Evolutionary conservation across 2,888 invertebrate genomes (phyloP), one percentile per base, ranked within the genome.

Genomic region (Fragum fragum): DNA sequence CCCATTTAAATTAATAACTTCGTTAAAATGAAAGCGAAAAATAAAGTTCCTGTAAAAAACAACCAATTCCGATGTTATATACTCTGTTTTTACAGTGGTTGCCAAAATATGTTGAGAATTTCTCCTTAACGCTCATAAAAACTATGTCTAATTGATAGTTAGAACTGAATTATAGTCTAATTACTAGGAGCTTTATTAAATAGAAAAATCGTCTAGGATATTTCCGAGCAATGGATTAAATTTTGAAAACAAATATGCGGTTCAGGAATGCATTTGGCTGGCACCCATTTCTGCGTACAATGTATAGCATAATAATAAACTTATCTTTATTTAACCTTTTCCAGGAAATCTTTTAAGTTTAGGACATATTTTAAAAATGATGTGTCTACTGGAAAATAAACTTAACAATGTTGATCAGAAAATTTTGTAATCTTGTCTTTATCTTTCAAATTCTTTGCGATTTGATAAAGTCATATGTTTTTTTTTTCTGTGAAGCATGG

Each of bases 51-150:
- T 21, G 71, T 18, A 29, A 36, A 21, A 52, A 57, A 32, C 28
- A 55, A 57, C 28, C 39, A 52, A n/a, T n/a, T 47, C 32, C 36
- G 66, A 66, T 66, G 42, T 66, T 66, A 66, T 66, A 36, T 66
- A 36, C 36, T 9, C 42, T 42, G 32, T 66, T 39, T 66, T 66
- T 66, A 23, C n/a, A 7, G 21, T 55, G 23, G 74, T 75, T 81
- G 81, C 81, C 81, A 81, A 81, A 63, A 66, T 70, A 81, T 81
- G 73, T 63, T 73, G 73, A 55, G 77, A 76, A 81, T 81, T 81
- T 63, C 70, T 16, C 55, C 32, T 57, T 70, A 36, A 70, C 52
- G 57, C 68, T 72, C 59, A 39, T 73, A 59, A 73, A 73, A 59
- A 28, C 16, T 36, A 23, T 55, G 36, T 61, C 39, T 61, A 63